Percentiles rank a stretch among this genome's conserved stretches.
Evolutionary conservation across 2,113 vertebrate genomes (phyloP).

Genomic region (Dromiciops gliroides): DNA sequence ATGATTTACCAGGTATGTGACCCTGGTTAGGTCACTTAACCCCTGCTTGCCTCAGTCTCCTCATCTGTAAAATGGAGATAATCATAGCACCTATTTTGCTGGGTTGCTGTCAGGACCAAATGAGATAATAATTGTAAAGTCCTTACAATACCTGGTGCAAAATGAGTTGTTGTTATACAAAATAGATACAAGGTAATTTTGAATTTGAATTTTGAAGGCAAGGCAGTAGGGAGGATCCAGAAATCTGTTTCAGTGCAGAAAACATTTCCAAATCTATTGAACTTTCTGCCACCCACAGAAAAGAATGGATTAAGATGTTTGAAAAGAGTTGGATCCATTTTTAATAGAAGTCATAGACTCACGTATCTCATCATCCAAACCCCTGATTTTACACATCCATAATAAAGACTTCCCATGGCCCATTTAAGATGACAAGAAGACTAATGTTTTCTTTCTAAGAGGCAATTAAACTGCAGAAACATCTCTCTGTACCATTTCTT

Average conservation of each 20-base stretch:
- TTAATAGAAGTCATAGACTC: slow-evolving; percentile 26
- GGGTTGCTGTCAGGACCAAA: neutral
- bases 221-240: neutral
- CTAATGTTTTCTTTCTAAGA: slow-evolving; percentile 18
- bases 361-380: neutral
- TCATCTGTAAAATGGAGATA: neutral
- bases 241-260: neutral
- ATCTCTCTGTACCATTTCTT: neutral
- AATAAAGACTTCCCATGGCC: neutral
- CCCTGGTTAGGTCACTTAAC: neutral
- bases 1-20: neutral
- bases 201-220: neutral
- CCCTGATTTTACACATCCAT: slow-evolving; percentile 31
- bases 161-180: neutral
- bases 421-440: slow-evolving; percentile 6
- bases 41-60: neutral
- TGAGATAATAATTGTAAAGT: neutral
- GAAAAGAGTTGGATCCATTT: slow-evolving; percentile 49
- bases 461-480: slow-evolving; percentile 15
- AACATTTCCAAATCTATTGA: slow-evolving; percentile 33
- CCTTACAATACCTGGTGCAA: neutral
- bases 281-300: neutral
- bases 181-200: neutral
- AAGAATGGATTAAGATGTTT: slow-evolving; percentile 46
- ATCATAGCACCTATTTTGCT: neutral